Conservation (phyloP, 2,888 invertebrate genomes). For the Lycophotia porphyrea region DNA sequence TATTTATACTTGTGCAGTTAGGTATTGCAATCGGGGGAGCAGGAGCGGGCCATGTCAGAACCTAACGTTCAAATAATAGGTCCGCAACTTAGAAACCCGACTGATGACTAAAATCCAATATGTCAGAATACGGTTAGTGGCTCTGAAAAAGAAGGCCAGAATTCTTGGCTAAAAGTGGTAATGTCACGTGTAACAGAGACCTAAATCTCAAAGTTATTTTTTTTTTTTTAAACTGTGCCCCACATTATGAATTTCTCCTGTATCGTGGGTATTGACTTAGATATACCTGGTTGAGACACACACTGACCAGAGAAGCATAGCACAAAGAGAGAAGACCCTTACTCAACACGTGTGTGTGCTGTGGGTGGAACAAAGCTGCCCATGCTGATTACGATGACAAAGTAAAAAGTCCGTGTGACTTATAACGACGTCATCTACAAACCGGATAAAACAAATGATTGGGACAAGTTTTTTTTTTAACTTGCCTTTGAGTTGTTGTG, state of each 20-base stretch:
- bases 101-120: neutral
- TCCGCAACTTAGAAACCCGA: neutral
- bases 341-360: too few relatives aligned
- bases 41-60: neutral
- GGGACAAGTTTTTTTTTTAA: neutral
- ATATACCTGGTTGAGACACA: neutral
- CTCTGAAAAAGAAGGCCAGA: neutral
- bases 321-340: neutral
- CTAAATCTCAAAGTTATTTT: too few relatives aligned
- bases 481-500: constrained; percentile 9
- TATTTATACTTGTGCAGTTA: too few relatives aligned
- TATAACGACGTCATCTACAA: neutral
- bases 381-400: neutral
- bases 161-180: neutral
- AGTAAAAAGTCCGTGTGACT: neutral
- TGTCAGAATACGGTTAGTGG: neutral
- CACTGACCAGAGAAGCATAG: neutral
- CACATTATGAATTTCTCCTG: too few relatives aligned
- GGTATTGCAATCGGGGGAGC: too few relatives aligned
- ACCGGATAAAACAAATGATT: constrained; percentile 11
- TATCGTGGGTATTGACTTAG: too few relatives aligned
- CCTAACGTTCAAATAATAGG: neutral
- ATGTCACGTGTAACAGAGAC: neutral
- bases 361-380: neutral
- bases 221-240: too few relatives aligned